Conservation (phyloP, 2,888 invertebrate genomes). For the Drosophila niveifrons region DNA sequence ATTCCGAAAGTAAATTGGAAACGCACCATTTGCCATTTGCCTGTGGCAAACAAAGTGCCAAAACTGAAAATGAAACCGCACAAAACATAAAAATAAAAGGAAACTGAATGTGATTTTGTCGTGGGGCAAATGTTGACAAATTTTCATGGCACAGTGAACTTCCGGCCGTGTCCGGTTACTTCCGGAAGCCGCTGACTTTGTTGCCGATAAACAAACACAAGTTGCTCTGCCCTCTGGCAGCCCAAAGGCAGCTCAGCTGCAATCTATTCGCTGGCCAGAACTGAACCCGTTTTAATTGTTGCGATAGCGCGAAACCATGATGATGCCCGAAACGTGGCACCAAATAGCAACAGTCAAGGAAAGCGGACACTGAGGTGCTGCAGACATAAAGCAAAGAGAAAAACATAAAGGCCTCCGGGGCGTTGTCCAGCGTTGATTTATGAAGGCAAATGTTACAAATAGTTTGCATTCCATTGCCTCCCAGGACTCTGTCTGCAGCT, state of each 20-base stretch:
- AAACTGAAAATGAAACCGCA: slow-evolving; percentile 35
- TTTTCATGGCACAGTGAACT: slow-evolving; percentile 47
- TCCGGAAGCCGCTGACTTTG: slow-evolving; percentile 33
- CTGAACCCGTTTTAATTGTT: slow-evolving; percentile 53
- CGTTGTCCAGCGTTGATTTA: slow-evolving; percentile 54
- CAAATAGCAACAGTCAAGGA: slow-evolving; percentile 7
- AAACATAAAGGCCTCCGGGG: slow-evolving; percentile 26
- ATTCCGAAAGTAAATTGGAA: slow-evolving; percentile 13
- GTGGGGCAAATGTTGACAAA: slow-evolving; percentile 56
- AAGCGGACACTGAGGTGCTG: slow-evolving; percentile 13
- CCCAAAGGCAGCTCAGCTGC: background rate
- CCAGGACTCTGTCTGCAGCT: slow-evolving; percentile 37
- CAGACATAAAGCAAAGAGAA: slow-evolving; percentile 6
- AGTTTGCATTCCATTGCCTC: slow-evolving; percentile 45
- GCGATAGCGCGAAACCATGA: slow-evolving; percentile 49
- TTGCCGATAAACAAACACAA: slow-evolving; percentile 60
- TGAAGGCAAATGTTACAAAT: slow-evolving; percentile 45
- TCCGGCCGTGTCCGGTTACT: slow-evolving; percentile 40
- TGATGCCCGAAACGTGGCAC: slow-evolving; percentile 13
- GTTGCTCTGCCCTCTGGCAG: slow-evolving; percentile 28
- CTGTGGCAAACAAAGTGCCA: slow-evolving; percentile 19
- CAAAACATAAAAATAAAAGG: slow-evolving; percentile 7
- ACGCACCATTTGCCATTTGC: slow-evolving; percentile 12
- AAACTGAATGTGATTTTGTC: slow-evolving; percentile 27
- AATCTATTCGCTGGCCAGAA: slow-evolving; percentile 20